Percentiles rank a stretch among this genome's conserved stretches.
Conservation (phyloP, 2,797 vertebrate species). For the Emydoidea blandingii region DNA sequence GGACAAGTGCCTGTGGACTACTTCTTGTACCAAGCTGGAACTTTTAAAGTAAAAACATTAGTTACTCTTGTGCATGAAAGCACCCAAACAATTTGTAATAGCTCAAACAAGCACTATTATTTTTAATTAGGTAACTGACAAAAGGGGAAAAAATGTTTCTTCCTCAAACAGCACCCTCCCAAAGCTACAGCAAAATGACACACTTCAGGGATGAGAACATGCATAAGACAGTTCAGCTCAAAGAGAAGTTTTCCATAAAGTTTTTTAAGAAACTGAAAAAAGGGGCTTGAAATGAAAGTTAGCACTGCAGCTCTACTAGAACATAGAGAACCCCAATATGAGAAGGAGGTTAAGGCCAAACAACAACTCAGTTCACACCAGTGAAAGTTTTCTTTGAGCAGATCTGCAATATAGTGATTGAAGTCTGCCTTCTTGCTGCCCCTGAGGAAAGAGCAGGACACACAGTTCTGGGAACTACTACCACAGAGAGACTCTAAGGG, state of each 20-base stretch:
- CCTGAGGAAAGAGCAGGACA: background rate
- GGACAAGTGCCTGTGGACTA: background rate
- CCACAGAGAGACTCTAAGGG: background rate
- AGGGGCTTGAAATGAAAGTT: fast-evolving
- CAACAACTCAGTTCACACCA: background rate
- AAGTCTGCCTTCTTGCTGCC: background rate
- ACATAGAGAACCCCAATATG: background rate
- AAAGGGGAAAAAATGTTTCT: background rate
- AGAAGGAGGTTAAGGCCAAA: fast-evolving
- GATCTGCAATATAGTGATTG: too few relatives aligned
- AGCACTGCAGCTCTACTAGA: background rate
- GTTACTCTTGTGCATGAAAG: background rate
- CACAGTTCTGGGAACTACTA: too few relatives aligned
- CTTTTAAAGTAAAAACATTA: background rate
- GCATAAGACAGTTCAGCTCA: background rate
- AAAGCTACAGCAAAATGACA: background rate
- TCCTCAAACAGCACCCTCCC: background rate
- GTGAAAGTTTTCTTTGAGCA: background rate
- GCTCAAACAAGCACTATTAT: background rate
- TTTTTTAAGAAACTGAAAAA: background rate
- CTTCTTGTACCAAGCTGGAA: background rate
- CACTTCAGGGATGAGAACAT: fast-evolving
- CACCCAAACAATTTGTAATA: background rate
- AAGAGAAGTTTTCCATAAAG: background rate
- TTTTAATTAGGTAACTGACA: background rate